phyloP scores from a whole-genome alignment of 1,140 invertebrate genomes.

The Muscidifurax raptorellus region DNA sequence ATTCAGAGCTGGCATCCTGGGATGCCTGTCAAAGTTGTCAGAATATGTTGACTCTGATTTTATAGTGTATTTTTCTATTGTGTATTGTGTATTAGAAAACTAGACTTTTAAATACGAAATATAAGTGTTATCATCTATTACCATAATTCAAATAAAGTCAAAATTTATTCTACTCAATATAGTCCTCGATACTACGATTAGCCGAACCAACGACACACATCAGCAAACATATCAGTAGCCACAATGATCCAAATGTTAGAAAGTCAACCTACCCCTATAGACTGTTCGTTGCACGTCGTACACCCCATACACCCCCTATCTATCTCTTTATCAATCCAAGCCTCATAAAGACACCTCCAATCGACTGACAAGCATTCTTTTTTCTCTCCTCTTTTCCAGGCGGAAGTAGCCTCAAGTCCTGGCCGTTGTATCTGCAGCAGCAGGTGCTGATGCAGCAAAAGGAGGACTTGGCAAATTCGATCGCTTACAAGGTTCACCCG shows the following conservation, averaged over 20 bases:
- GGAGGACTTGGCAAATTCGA: neutral
- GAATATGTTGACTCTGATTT: slow-evolving; percentile 58
- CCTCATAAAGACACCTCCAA: neutral
- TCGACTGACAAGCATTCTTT: slow-evolving; percentile 20
- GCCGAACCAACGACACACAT: neutral
- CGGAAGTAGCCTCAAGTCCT: slow-evolving; percentile 6
- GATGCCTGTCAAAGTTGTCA: slow-evolving; percentile 58
- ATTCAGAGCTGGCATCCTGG: slow-evolving; percentile 71
- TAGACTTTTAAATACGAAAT: too few species aligned
- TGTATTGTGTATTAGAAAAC: too few species aligned
- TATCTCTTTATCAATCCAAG: neutral
- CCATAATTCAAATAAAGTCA: too few species aligned
- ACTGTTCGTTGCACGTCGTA: slow-evolving; percentile 34
- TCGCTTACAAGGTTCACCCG: slow-evolving; percentile 58
- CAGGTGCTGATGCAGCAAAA: neutral
- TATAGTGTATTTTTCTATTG: neutral
- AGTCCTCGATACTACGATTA: neutral
- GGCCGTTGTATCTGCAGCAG: neutral
- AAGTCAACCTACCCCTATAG: neutral
- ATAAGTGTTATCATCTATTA: too few species aligned
- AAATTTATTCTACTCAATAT: too few species aligned
- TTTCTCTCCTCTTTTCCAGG: slow-evolving; percentile 41
- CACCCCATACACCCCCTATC: neutral
- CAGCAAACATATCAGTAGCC: neutral
- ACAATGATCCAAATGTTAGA: neutral